Evolutionary conservation across 2,113 vertebrate genomes (phyloP), one percentile per base, ranked within the genome.

Genomic region (Lepisosteus oculatus): DNA sequence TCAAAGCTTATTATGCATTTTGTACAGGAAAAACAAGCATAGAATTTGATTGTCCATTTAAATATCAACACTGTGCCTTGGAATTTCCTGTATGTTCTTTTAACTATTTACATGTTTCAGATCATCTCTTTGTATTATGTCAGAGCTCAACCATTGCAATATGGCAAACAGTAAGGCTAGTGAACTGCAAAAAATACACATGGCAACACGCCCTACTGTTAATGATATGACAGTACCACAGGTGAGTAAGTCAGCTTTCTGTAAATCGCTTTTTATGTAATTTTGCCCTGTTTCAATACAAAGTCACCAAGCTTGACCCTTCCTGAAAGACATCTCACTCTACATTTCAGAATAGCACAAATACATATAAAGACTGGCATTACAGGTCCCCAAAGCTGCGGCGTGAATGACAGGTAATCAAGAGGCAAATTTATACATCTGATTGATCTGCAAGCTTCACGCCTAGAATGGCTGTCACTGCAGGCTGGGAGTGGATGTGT

Each of bases 401-500:
- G 68, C 3, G 2, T 29, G 29, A 69, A 13, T 69, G 55, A 69
- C 41, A 14, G 13, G 12, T 41, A 59, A 69, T 69, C 55, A 42
- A 41, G 13, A 15, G 12, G 12, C 11, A 6, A n/a, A 43, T 11
- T 64, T 43, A 64, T 43, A 64, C 62, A 43, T 64, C 8, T 64
- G 62, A 64, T 29, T 64, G 62, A 64, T 64, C 62, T 64, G 15
- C 29, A 14, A 55, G 43, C 56, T 44, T n/a, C 43, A n/a, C 13
- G 13, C 55, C 66, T 4, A 3, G 3, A 55, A 17, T 3, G 43
- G 7, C 42, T 29, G 29, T 44, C 42, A 45, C 55, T 2, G 56
- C 55, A 15, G 56, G 51, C 68, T 57, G 17, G 42, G 55, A 57
- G 55, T 13, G 72, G 73, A 81, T 81, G 81, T 83, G 85, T 85